Evolutionary conservation across 2,888 invertebrate genomes (phyloP).

Genomic region (Nipponacmea schrenckii): DNA sequence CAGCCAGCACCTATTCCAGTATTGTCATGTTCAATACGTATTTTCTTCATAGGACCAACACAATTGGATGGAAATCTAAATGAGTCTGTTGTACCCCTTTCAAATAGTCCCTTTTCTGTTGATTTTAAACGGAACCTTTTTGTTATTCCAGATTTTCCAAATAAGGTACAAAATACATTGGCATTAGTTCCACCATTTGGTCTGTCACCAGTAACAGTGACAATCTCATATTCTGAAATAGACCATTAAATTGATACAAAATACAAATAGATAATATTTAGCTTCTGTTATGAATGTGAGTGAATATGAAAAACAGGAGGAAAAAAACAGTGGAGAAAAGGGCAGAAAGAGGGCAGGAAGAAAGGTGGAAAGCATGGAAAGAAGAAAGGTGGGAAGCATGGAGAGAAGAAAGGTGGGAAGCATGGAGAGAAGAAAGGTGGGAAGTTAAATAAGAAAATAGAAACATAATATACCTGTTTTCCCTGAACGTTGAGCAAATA

Average conservation of each 20-base stretch:
- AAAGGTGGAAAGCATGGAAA: neutral
- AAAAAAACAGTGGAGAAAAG: neutral
- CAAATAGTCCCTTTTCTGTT: slow-evolving; percentile 47
- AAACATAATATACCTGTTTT: slow-evolving; percentile 58
- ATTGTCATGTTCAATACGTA: slow-evolving; percentile 67
- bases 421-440: no score
- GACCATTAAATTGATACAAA: neutral
- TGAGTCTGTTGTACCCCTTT: slow-evolving; percentile 54
- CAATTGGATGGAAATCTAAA: slow-evolving; percentile 62
- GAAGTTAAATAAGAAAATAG: no score
- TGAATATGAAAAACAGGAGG: neutral
- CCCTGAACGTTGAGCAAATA: slow-evolving; percentile 57
- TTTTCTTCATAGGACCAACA: slow-evolving; percentile 65
- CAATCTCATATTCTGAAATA: slow-evolving; percentile 66
- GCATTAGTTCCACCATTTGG: slow-evolving; percentile 64
- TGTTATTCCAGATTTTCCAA: slow-evolving; percentile 63
- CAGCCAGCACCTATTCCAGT: slow-evolving; percentile 65
- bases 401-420: no score
- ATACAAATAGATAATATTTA: neutral
- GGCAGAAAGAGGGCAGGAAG: neutral
- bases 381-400: no score
- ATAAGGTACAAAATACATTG: slow-evolving; percentile 64
- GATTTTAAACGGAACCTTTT: slow-evolving; percentile 60
- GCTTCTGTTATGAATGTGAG: neutral
- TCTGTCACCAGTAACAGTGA: slow-evolving; percentile 64